phyloP scores from a whole-genome alignment of 2,797 vertebrate species.

The Champsocephalus esox region DNA sequence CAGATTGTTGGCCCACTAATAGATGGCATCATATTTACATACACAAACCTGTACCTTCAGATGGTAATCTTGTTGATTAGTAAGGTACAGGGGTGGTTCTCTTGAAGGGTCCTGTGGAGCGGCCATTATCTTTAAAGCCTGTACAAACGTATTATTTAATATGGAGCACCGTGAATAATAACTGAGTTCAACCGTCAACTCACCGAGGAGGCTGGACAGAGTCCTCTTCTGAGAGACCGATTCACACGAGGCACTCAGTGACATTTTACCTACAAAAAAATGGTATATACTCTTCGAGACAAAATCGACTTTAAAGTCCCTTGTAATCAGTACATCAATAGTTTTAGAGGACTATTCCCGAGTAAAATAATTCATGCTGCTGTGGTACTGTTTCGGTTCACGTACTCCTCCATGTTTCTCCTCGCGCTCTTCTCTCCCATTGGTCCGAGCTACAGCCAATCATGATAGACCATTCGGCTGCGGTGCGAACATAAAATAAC shows the following conservation, averaged over 20 bases:
- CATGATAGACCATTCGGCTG: background rate
- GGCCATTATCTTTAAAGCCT: background rate
- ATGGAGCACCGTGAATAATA: background rate
- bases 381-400: background rate
- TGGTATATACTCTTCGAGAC: background rate
- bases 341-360: accelerated
- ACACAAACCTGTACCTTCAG: background rate
- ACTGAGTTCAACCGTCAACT: slow-evolving; percentile 46
- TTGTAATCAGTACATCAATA: accelerated
- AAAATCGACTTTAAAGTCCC: too few species aligned
- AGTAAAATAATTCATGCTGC: background rate
- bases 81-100: background rate
- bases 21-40: background rate
- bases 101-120: background rate
- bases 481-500: slow-evolving; percentile 23
- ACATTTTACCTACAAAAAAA: slow-evolving; percentile 45
- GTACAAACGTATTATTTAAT: too few species aligned
- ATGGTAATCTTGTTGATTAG: background rate
- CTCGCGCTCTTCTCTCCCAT: slow-evolving; percentile 68
- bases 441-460: slow-evolving; percentile 69
- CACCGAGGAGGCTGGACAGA: slow-evolving; percentile 79
- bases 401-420: slow-evolving; percentile 36
- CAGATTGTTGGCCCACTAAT: background rate
- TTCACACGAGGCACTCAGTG: slow-evolving; percentile 50
- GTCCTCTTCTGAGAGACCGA: slow-evolving; percentile 66